phyloP scores from a whole-genome alignment of 2,113 vertebrate genomes.

The Thalassarche chlororhynchos region DNA sequence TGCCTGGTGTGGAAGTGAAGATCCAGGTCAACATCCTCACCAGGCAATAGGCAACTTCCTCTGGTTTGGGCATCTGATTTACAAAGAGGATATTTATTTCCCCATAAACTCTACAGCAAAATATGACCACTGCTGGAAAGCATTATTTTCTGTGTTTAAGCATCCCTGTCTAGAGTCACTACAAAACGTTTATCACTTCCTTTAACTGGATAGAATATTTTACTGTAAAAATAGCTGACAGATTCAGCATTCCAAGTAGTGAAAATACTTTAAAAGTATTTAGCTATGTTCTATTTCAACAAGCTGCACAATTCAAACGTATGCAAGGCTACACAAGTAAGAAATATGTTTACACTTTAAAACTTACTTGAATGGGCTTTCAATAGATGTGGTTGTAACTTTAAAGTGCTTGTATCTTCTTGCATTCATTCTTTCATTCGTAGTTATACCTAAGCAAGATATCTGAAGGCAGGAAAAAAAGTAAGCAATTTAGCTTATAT shows the following conservation, averaged over 20 bases:
- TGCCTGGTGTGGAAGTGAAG: neutral
- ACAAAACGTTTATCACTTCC: neutral
- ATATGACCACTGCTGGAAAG: neutral
- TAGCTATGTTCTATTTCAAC: neutral
- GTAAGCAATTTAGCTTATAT: neutral
- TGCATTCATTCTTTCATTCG: constrained; percentile 99
- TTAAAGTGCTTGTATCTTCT: constrained; percentile 99
- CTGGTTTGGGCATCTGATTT: neutral
- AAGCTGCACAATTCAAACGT: neutral
- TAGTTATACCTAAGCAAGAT: constrained; percentile 96
- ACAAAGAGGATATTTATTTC: neutral
- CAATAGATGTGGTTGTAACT: constrained; percentile 98
- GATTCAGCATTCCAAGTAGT: neutral
- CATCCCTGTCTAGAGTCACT: neutral
- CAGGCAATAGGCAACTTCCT: neutral
- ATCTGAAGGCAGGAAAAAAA: constrained; percentile 79
- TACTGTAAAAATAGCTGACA: neutral
- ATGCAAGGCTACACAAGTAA: neutral
- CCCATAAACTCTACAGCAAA: neutral
- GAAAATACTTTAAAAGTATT: neutral
- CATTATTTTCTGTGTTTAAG: neutral
- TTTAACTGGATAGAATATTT: neutral
- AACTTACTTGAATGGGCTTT: constrained; percentile 98
- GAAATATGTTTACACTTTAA: neutral
- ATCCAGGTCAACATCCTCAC: neutral